Conservation (phyloP, 1,140 invertebrate genomes). For the Brachionus asplanchnoidis region DNA sequence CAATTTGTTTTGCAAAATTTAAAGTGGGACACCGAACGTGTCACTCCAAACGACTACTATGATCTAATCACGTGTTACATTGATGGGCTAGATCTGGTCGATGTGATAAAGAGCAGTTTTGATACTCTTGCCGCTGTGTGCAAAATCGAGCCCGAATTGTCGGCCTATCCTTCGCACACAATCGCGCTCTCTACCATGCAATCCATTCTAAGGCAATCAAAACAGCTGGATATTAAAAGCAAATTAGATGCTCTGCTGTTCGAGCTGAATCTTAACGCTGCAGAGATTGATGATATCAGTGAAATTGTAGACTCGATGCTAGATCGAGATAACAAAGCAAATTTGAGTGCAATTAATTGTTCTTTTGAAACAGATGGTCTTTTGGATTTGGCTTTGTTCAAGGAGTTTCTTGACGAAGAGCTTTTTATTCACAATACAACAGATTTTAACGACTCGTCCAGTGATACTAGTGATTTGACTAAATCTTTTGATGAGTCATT, state of each 20-base stretch:
- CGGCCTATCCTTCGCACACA: neutral
- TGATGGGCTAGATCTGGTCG: neutral
- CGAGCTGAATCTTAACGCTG: neutral
- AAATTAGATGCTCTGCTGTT: neutral
- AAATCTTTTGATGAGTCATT: neutral
- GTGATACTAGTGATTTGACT: neutral
- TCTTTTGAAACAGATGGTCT: neutral
- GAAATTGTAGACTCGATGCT: neutral
- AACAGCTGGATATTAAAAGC: neutral
- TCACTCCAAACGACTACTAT: neutral
- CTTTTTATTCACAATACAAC: neutral
- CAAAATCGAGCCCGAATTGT: neutral
- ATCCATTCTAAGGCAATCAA: neutral
- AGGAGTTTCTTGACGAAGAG: neutral
- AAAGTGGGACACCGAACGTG: neutral
- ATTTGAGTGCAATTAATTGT: neutral
- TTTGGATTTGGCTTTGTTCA: neutral
- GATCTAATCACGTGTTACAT: neutral
- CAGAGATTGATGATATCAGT: neutral
- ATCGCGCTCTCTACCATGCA: neutral
- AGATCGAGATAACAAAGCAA: neutral
- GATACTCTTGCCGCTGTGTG: neutral
- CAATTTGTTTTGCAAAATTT: neutral
- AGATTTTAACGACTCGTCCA: neutral
- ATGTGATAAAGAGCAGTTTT: neutral